Conservation (phyloP, 2,113 vertebrate genomes). For the Shinisaurus crocodilurus region DNA sequence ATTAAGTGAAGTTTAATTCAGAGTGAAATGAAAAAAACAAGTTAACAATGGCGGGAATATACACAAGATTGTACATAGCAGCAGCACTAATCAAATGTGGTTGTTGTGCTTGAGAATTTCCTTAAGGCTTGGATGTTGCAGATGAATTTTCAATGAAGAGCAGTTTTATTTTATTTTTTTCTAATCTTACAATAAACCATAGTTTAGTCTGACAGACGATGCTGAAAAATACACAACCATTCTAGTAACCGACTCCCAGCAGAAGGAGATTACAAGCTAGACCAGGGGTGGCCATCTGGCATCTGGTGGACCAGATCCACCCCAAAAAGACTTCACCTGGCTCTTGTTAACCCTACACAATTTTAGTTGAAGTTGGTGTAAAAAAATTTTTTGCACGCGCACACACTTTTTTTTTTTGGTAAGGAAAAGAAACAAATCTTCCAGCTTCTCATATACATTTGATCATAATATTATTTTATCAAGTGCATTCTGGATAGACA, state of each 20-base stretch:
- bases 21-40: slow-evolving; percentile 39
- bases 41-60: neutral
- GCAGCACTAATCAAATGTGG: slow-evolving; percentile 5
- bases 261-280: neutral
- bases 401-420: too few species aligned
- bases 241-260: neutral
- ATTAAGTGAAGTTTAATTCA: slow-evolving; percentile 55
- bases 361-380: too few species aligned
- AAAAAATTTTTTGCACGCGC: too few species aligned
- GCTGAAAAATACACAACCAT: slow-evolving; percentile 12
- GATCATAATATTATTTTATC: neutral
- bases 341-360: neutral
- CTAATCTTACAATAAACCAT: slow-evolving; percentile 1
- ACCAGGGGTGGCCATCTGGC: neutral
- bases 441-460: too few species aligned
- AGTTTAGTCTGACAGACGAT: slow-evolving; percentile 29
- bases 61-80: slow-evolving; percentile 22
- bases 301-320: neutral
- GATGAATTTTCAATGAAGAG: slow-evolving; percentile 15
- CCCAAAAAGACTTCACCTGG: neutral
- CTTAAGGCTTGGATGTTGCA: slow-evolving; percentile 35
- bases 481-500: neutral
- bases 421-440: too few species aligned
- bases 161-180: neutral
- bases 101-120: slow-evolving; percentile 28